These are phyloP conservation scores for Tribolium madens DNA, from an alignment of 1,140 invertebrate genomes.

Conservation along the genomic window DNA sequence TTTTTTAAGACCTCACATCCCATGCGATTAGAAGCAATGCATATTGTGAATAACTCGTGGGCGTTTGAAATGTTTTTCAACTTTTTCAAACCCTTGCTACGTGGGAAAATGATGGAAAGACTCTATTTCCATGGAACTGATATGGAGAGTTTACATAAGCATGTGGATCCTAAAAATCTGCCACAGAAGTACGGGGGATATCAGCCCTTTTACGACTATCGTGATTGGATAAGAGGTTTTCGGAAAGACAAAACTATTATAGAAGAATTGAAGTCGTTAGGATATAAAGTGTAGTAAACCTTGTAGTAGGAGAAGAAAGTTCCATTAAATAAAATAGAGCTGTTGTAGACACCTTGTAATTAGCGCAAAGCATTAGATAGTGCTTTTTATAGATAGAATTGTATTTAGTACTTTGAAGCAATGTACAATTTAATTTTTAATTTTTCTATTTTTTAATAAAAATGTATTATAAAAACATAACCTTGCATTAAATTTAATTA, in stretches of 20 bases:
- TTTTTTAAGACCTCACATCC: constrained; percentile 75
- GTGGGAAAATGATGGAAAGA: constrained; percentile 73
- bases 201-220: constrained; percentile 76
- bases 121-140: constrained; percentile 81
- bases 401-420: no score
- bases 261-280: constrained; percentile 73
- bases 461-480: no score
- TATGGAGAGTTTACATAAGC: constrained; percentile 78
- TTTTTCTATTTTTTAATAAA: no score
- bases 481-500: no score
- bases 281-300: constrained; percentile 67
- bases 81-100: constrained; percentile 80
- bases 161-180: constrained; percentile 76
- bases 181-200: constrained; percentile 78
- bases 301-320: background rate
- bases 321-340: background rate
- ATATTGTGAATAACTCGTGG: constrained; percentile 83
- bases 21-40: constrained; percentile 77
- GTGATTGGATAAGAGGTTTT: constrained; percentile 77
- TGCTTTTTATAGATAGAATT: no score
- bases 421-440: no score
- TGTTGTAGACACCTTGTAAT: background rate
- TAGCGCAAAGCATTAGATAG: background rate
- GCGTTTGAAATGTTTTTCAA: constrained; percentile 80
- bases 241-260: constrained; percentile 69